Conservation (phyloP, 2,888 invertebrate species). For the Amaurobius ferox region DNA sequence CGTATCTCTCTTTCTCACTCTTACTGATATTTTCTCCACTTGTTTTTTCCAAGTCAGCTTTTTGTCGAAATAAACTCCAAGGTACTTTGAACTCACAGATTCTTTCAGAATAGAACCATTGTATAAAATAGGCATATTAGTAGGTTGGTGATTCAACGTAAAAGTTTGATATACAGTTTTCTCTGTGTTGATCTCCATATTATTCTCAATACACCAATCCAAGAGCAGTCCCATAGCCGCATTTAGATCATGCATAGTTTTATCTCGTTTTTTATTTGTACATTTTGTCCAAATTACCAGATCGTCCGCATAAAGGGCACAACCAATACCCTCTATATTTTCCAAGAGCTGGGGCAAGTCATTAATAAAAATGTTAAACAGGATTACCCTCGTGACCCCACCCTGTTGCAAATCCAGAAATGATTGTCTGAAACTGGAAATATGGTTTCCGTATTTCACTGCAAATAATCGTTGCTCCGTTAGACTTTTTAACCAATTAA, state of each 20-base stretch:
- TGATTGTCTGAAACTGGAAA: not conserved
- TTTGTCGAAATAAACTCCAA: constrained; percentile 1
- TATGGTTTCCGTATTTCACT: not conserved
- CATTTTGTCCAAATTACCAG: not conserved
- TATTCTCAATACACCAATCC: not conserved
- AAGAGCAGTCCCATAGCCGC: not conserved
- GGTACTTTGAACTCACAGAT: not conserved
- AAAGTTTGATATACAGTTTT: constrained; percentile 8
- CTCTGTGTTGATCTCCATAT: constrained; percentile 7
- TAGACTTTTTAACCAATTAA: not conserved
- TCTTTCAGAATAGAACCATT: not conserved
- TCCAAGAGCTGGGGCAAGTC: not conserved
- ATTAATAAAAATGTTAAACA: not conserved
- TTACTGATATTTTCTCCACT: not conserved
- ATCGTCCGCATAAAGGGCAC: not conserved
- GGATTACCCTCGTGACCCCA: not conserved
- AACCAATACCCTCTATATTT: not conserved
- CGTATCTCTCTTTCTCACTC: not conserved
- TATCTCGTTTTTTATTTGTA: not conserved
- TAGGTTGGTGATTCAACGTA: constrained; percentile 14
- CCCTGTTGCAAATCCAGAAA: not conserved
- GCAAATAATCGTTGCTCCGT: constrained; percentile 14
- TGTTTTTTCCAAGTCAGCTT: constrained; percentile 1
- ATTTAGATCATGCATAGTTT: constrained; percentile 9
- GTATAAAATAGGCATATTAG: not conserved